Evolutionary conservation across 2,113 vertebrate species (phyloP), one percentile per base, ranked within the genome.

Genomic region (Rhinoptilus africanus): DNA sequence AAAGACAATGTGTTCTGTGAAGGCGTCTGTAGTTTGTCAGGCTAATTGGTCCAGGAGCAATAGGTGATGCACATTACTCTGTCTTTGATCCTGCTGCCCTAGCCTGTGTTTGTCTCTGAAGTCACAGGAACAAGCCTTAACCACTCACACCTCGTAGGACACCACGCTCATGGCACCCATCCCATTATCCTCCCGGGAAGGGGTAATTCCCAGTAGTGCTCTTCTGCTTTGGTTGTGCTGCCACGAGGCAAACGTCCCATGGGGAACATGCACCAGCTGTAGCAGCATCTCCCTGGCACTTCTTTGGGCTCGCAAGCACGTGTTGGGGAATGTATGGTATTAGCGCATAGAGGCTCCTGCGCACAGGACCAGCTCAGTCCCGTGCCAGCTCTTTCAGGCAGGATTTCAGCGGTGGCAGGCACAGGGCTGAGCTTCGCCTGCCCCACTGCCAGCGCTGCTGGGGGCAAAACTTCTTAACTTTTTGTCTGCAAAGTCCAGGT

Each of bases 21-120:
- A 79, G 78, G 67, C 75, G 85, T 92, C 86, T 96, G 89, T 62
- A 79, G 34, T 90, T 92, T 93, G 63, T 94, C 96, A 95, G 63
- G 60, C 71, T 94, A 96, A 96, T 92, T 91, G 82, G 32, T 73
- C 19, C 0, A 6, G 85, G 88, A 93, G 85, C 93, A 92, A 79
- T 85, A 69, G 67, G 67, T 73, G 93, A 80, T 74, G 79, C 72
- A 23, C 91, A 34, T 85, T 92, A 86, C 69, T 66, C 75, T 11
- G 41, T 18, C 88, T 91, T 91, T 87, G 92, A 96, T 91, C 62
- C 51, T 2, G 0, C 56, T 91, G 83, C 80, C 48, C 53, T n/a
- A 20, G 39, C 35, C 62, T 76, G 45, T 27, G 16, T 93, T 95
- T 95, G 89, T 91, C 80, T 89, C 84, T 22, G 11, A 67, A 85